Evolutionary conservation across 2,888 invertebrate genomes (phyloP), one percentile per base, ranked within the genome.

Genomic region (Iselma pallidipennis): DNA sequence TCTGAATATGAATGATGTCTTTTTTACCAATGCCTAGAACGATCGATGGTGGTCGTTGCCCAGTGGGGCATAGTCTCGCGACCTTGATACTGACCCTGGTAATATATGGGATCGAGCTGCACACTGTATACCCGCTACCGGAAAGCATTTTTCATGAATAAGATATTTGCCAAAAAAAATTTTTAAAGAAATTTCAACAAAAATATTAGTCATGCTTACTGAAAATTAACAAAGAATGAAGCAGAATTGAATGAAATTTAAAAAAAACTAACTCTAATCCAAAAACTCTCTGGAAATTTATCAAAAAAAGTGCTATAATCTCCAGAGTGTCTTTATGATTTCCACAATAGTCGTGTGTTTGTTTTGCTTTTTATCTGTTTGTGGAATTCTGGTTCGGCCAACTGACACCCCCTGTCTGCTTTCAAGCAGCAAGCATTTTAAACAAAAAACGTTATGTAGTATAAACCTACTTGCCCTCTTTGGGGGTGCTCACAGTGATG

Each of bases 71-170:
- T 65, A 63, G 65, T 71, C 59, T 71, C 68, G 59, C 65, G 69
- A 58, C 68, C 70, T 65, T 70, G 74, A 65, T 74, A 69, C 55
- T 65, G 62, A 58, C 61, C 66, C 67, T 74, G 76, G 74, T 78
- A 78, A 75, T 77, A 76, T 61, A 73, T 68, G 58, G 78, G 78
- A 71, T 78, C 78, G 69, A 78, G 74, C 74, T 80, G 80, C 72
- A 80, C 77, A 76, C 76, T 80, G 77, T 80, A 80, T 69, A 80
- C 78, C 76, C 78, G 77, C 80, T 80, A 76, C 70, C 73, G 62
- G 62, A 61, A 66, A 66, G 59, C 63, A 63, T 52, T 33, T 37
- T n/a, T 31, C 10, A 29, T 52, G 3, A 52, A 10, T 31, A 16
- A 37, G 12, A 29, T 29, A 12, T 29, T 29, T 29, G 28, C 6